Evolutionary conservation across 1,140 invertebrate species (phyloP).

Genomic region (Aricia agestis): DNA sequence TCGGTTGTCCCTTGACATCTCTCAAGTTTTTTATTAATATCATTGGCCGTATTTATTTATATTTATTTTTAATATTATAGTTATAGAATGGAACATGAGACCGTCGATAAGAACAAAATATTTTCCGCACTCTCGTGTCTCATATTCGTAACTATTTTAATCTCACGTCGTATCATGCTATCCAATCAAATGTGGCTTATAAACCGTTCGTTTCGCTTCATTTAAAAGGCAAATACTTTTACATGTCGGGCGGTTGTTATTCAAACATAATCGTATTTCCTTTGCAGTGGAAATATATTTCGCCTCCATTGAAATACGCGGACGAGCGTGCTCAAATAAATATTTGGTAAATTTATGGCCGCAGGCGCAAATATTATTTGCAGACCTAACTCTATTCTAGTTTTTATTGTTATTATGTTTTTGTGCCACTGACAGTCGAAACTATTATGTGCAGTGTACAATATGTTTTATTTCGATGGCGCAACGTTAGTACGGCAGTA

Average conservation of each 20-base stretch:
- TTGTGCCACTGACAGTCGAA: neutral
- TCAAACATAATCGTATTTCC: conserved; percentile 50
- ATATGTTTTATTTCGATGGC: neutral
- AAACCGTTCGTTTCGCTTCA: neutral
- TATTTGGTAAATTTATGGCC: conserved; percentile 23
- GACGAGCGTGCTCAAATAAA: conserved; percentile 24
- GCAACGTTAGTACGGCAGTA: neutral
- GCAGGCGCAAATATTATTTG: conserved; percentile 12
- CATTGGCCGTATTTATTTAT: too few relatives aligned
- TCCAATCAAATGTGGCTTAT: neutral
- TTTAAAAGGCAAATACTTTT: conserved; percentile 3
- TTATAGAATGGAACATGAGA: too few relatives aligned
- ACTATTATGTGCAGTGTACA: neutral
- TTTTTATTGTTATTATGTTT: conserved; percentile 4
- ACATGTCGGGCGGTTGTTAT: conserved; percentile 32
- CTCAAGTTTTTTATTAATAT: too few relatives aligned
- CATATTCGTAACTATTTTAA: neutral
- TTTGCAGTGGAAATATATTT: conserved; percentile 44
- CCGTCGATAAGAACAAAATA: too few relatives aligned
- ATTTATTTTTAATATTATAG: too few relatives aligned
- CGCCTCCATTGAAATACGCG: conserved; percentile 28
- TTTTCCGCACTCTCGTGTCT: neutral
- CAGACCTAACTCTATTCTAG: conserved; percentile 1
- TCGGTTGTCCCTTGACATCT: too few relatives aligned
- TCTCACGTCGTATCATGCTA: neutral